Evolutionary conservation across 2,888 invertebrate genomes (phyloP), one percentile per base, ranked within the genome.

Genomic region (Tiphia femorata): DNA sequence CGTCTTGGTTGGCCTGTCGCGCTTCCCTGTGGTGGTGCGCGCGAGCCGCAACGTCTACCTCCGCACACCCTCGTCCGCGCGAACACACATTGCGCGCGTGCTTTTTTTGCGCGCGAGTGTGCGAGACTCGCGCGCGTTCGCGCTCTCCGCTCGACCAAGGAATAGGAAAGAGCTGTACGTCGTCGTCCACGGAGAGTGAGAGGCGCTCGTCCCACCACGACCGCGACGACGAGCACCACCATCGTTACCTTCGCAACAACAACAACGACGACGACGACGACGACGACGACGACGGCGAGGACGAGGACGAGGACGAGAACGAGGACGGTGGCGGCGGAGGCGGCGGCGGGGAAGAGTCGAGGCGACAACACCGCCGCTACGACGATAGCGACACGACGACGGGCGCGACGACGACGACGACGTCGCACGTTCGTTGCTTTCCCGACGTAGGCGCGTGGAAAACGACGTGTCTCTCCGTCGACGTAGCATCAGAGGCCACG

Each of bases 1-100:
- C 64, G 67, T 70, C 76, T 73, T 74, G 75, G 73, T 72, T 72
- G 69, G 69, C 56, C 55, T n/a, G 67, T 59, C 35, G 62, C 59
- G 55, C 40, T 56, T 51, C n/a, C 49, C 50, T 66, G 67, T 60
- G 70, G 64, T 69, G 69, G 69, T 21, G n/a, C 17, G 40, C 14
- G 40, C 21, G 19, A n/a, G 33, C 8, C n/a, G 29, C n/a, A n/a
- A n/a, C n/a, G n/a, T n/a, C n/a, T n/a, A n/a, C n/a, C n/a, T n/a
- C n/a, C n/a, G n/a, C n/a, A n/a, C n/a, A n/a, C n/a, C n/a, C n/a
- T n/a, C n/a, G n/a, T n/a, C n/a, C n/a, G n/a, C n/a, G n/a, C n/a
- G n/a, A n/a, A n/a, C n/a, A n/a, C n/a, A n/a, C n/a, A n/a, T n/a
- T n/a, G n/a, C n/a, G n/a, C n/a, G n/a, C n/a, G n/a, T n/a, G n/a